Percentiles rank a stretch among this genome's conserved stretches.
Conservation (phyloP, 2,888 invertebrate genomes). For the Xestia c-nigrum region DNA sequence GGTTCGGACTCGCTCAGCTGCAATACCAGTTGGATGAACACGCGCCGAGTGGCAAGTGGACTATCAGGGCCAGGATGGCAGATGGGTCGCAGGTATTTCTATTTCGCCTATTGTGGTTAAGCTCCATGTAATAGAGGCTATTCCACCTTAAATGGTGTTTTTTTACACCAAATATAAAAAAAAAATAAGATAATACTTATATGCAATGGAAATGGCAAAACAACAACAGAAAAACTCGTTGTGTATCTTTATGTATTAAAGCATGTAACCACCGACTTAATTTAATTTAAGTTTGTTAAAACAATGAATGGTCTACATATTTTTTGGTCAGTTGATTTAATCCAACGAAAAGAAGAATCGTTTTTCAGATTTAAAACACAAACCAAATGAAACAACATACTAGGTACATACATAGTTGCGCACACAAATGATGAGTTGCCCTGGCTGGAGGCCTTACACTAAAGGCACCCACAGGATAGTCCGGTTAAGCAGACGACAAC, state of each 20-base stretch:
- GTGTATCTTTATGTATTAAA: not conserved
- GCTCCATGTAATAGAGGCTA: not conserved
- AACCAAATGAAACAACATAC: not conserved
- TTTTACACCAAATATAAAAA: not conserved
- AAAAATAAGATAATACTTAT: too few species aligned
- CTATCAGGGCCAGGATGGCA: slow-evolving; percentile 77
- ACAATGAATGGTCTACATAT: too few species aligned
- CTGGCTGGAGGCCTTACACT: too few species aligned
- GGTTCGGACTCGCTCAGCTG: slow-evolving; percentile 91
- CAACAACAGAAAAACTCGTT: not conserved
- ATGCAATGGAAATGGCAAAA: not conserved
- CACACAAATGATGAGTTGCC: too few species aligned
- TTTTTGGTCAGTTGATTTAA: not conserved
- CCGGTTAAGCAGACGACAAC: too few species aligned
- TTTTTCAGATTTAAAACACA: not conserved
- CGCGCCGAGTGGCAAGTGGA: slow-evolving; percentile 84
- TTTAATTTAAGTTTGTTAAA: too few species aligned
- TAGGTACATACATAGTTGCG: not conserved
- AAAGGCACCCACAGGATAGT: too few species aligned
- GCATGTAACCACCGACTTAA: not conserved
- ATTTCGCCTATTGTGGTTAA: not conserved
- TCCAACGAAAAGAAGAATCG: not conserved
- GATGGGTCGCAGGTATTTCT: slow-evolving; percentile 83
- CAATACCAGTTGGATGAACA: slow-evolving; percentile 86
- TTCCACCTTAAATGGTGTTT: not conserved